phyloP scores from a whole-genome alignment of 2,888 invertebrate genomes.

The Drosophila subquinaria region DNA sequence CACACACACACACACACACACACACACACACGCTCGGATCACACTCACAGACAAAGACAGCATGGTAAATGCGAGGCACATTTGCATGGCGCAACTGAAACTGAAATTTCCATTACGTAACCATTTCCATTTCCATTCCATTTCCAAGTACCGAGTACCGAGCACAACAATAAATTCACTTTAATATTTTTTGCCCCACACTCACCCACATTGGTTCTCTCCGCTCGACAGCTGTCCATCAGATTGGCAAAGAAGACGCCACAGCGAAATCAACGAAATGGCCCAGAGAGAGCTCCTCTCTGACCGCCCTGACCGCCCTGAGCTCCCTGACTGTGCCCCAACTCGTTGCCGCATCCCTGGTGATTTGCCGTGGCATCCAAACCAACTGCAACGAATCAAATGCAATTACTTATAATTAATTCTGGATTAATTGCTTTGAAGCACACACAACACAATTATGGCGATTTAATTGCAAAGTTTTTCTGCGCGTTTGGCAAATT shows the following conservation, averaged over 20 bases:
- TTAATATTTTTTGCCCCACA: constrained; percentile 20
- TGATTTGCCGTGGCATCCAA: constrained; percentile 18
- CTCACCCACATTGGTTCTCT: constrained; percentile 74
- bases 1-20: constrained; percentile 4
- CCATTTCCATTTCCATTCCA: constrained; percentile 31
- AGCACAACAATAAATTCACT: constrained; percentile 14
- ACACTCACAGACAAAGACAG: not conserved
- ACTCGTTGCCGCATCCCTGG: constrained; percentile 1
- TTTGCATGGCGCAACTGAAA: constrained; percentile 33
- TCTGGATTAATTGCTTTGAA: constrained; percentile 2
- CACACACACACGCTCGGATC: not conserved
- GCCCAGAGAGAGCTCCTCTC: constrained; percentile 13
- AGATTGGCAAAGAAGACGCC: constrained; percentile 33
- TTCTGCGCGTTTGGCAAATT: constrained; percentile 11
- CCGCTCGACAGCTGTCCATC: constrained; percentile 40
- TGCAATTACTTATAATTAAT: constrained; percentile 36
- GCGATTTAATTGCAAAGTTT: constrained; percentile 33
- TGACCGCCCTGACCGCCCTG: not conserved
- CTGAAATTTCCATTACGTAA: constrained; percentile 51
- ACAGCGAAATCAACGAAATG: constrained; percentile 41
- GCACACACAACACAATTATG: constrained; percentile 38
- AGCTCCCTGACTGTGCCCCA: not conserved
- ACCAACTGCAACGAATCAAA: constrained; percentile 9
- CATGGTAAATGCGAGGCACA: constrained; percentile 20
- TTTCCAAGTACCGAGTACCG: no score